Percentiles rank a stretch among this genome's conserved stretches.
Evolutionary conservation across 23 tunicate species (phyloP).

Genomic region (Clavelina lepadiformis): DNA sequence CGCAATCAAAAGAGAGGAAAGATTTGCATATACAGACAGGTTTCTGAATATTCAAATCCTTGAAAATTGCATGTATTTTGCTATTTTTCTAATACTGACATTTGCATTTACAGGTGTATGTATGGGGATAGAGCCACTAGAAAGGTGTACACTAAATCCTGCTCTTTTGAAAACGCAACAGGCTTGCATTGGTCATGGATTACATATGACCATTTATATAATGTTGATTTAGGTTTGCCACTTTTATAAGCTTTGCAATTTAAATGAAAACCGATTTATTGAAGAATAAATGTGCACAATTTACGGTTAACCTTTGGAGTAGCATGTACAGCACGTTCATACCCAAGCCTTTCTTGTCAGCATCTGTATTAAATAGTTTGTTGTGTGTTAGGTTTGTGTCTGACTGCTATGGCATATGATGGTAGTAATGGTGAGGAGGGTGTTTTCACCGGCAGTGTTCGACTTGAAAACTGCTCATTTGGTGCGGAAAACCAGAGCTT

Average conservation of each 20-base stretch:
- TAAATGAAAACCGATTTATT: too few species aligned
- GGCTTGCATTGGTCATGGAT: constrained; percentile 68
- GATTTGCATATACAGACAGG: constrained; percentile 39
- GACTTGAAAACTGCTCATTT: constrained; percentile 27
- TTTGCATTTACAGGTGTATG: constrained; percentile 49
- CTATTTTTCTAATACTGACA: background rate
- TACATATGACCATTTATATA: constrained; percentile 52
- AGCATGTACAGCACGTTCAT: too few species aligned
- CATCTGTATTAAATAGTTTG: too few species aligned
- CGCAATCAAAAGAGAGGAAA: background rate
- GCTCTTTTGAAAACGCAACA: constrained; percentile 32
- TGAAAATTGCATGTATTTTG: background rate
- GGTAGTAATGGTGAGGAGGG: background rate
- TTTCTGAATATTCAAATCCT: background rate
- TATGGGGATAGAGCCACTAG: constrained; percentile 34
- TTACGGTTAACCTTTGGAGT: too few species aligned
- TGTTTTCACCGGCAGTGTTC: constrained; percentile 11
- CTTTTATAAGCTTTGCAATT: background rate
- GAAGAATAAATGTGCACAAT: too few species aligned
- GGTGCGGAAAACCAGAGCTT: constrained; percentile 25
- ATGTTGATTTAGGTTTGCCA: constrained; percentile 49
- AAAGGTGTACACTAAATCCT: constrained; percentile 44
- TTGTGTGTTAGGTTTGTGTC: constrained; percentile 19
- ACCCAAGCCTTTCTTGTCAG: too few species aligned
- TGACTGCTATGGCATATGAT: constrained; percentile 7